Evolutionary conservation across 2,113 vertebrate genomes (phyloP).

Genomic region (Steatornis caripensis): DNA sequence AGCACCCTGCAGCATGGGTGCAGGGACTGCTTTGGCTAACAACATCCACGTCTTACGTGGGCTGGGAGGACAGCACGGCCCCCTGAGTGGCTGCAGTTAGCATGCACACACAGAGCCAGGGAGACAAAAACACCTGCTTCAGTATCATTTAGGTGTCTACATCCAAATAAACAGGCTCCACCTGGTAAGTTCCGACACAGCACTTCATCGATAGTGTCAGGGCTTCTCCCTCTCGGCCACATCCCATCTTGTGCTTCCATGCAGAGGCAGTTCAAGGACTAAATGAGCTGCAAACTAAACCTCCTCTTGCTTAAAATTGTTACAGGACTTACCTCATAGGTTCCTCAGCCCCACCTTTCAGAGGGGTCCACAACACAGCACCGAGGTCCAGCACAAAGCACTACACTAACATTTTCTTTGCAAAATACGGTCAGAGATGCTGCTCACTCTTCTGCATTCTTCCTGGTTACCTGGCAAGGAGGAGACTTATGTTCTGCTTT

Average conservation of each 20-base stretch:
- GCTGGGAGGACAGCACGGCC: neutral
- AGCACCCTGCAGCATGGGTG: accelerated
- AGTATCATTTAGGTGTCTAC: neutral
- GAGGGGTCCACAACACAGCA: neutral
- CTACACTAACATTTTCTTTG: too few relatives aligned
- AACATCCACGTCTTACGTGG: accelerated
- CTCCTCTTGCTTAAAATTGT: neutral
- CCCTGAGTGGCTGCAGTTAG: neutral
- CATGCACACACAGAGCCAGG: neutral
- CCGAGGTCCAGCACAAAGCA: neutral
- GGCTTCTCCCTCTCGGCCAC: accelerated
- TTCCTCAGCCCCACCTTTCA: neutral
- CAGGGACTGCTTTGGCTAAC: neutral
- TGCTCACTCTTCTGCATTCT: neutral
- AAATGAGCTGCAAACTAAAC: neutral
- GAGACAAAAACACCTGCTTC: neutral
- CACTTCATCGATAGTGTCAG: accelerated
- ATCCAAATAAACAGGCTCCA: neutral
- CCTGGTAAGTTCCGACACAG: neutral
- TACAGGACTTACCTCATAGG: neutral
- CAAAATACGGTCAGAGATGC: neutral
- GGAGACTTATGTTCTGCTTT: neutral
- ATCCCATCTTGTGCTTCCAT: neutral
- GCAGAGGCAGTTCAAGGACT: neutral
- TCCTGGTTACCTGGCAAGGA: neutral